Conservation (phyloP, 2,888 invertebrate genomes). For the Tenthredo mesomela region DNA sequence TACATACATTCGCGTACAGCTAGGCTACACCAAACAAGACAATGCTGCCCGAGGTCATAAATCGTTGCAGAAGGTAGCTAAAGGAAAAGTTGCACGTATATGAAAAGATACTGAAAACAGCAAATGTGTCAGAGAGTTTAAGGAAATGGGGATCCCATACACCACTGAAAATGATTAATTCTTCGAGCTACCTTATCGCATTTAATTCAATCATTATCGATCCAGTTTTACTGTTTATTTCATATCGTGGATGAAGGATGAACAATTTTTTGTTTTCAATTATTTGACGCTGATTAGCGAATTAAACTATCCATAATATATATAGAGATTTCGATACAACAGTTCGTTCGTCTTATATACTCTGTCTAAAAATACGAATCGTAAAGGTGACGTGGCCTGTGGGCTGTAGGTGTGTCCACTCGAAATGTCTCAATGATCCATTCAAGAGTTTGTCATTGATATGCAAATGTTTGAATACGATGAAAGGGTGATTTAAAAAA, state of each 20-base stretch:
- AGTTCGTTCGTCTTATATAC: background rate
- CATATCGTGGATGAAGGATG: background rate
- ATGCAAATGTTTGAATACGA: constrained; percentile 38
- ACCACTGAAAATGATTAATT: background rate
- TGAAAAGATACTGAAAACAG: constrained; percentile 33
- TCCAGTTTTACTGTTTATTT: background rate
- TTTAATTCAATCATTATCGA: background rate
- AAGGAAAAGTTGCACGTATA: constrained; percentile 39
- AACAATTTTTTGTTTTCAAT: background rate
- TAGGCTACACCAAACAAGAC: constrained; percentile 58
- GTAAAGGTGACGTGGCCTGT: background rate
- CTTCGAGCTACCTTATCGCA: background rate
- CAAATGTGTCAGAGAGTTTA: constrained; percentile 34
- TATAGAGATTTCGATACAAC: background rate
- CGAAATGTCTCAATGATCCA: constrained; percentile 32
- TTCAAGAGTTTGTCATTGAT: constrained; percentile 27
- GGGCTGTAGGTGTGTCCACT: constrained; percentile 24
- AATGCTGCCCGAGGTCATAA: constrained; percentile 71
- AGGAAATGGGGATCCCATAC: background rate
- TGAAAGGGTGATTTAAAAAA: constrained; percentile 21
- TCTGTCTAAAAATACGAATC: background rate
- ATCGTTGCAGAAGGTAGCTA: constrained; percentile 61
- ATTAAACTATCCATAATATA: background rate
- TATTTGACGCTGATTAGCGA: background rate
- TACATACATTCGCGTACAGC: background rate